Evolutionary conservation across 2,888 invertebrate genomes (phyloP), one percentile per base, ranked within the genome.

Genomic region (Mythimna loreyi): DNA sequence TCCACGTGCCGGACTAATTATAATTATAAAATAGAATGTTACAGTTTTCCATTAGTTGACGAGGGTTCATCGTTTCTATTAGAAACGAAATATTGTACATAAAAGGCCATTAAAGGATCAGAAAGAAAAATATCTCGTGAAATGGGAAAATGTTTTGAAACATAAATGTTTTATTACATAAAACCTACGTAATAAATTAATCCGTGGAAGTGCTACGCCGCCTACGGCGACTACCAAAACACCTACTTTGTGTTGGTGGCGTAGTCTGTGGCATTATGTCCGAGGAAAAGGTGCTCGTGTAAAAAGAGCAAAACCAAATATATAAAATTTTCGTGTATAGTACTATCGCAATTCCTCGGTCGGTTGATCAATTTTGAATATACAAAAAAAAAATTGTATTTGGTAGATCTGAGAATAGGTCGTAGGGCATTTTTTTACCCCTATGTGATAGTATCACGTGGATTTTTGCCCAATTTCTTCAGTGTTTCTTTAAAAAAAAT

Each of bases 151-250:
- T 19, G 3, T 28, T 47, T 40, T 40, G 40, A 40, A 40, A 40
- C 13, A 11, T 16, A 25, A 50, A 52, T 47, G 28, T 60, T 60
- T 71, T 36, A 23, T 45, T 11, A 36, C 16, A 45, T 69, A 11
- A 45, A 43, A n/a, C 53, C 53, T 55, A 13, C 23, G 30, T 21
- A 72, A 62, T 55, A 40, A 72, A 72, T 45, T n/a, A 55, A 53
- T 30, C n/a, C 45, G 28, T 61, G 19, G 25, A 55, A 47, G 23
- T 47, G 62, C 47, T 53, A n/a, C 43, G 28, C 40, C 45, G 23
- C 30, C 30, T 53, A n/a, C 36, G 45, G 36, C 23, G 30, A n/a
- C 16, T 21, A 25, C 40, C 36, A 11, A 8, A 4, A 47, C 25
- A 45, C 21, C 19, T 28, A 71, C 19, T n/a, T 52, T 16, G 19